These are phyloP conservation scores for Tethea ocularis DNA, from an alignment of 2,888 invertebrate genomes.

Conservation along the genomic window DNA sequence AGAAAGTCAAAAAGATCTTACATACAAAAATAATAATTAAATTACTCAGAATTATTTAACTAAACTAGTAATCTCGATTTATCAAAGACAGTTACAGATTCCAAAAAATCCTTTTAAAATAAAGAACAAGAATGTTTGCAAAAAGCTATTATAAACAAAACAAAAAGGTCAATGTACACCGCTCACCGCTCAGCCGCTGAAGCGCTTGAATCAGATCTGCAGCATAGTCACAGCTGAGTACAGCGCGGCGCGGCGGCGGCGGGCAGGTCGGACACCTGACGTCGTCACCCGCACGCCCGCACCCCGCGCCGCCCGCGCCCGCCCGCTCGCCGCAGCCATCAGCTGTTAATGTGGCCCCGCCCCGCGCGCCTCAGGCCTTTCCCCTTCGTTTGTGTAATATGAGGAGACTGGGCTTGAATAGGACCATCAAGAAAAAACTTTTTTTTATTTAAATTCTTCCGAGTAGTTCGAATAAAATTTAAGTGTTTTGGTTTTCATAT, in stretches of 20 bases:
- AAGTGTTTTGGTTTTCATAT: neutral
- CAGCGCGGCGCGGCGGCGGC: constrained; percentile 19
- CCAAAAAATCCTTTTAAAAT: constrained; percentile 10
- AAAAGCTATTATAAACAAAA: constrained; percentile 74
- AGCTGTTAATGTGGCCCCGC: constrained; percentile 78
- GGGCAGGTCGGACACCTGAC: constrained; percentile 72
- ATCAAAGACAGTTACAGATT: no score
- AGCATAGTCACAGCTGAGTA: constrained; percentile 44
- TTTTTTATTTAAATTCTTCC: no score
- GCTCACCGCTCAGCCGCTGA: constrained; percentile 58
- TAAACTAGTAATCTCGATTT: no score
- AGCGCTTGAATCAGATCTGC: constrained; percentile 70
- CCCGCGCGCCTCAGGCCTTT: constrained; percentile 71
- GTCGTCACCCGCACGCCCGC: constrained; percentile 41
- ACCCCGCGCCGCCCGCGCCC: constrained; percentile 38
- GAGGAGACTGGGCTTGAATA: constrained; percentile 70
- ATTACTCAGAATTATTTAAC: no score
- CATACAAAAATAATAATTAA: no score
- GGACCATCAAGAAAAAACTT: no score
- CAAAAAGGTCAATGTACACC: constrained; percentile 78
- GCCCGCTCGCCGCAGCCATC: constrained; percentile 65
- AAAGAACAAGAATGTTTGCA: constrained; percentile 51
- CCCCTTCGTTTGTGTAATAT: constrained; percentile 84
- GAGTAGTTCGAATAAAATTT: no score
- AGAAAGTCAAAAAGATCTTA: no score